Evolutionary conservation across 2,797 vertebrate genomes (phyloP).

Genomic region (Chrosomus eos): DNA sequence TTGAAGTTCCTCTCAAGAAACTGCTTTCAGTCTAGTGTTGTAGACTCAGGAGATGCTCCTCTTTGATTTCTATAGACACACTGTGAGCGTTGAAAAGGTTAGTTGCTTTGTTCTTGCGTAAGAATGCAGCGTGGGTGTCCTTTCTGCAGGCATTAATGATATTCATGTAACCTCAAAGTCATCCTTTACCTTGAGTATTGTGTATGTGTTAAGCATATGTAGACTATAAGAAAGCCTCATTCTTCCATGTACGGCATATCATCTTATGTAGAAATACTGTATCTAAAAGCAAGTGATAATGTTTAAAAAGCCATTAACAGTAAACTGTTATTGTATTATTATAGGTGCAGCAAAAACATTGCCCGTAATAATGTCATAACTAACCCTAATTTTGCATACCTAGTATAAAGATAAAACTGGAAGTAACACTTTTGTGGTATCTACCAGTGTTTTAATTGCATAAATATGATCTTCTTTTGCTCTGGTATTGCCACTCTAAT

Average conservation of each 20-base stretch:
- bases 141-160: not conserved
- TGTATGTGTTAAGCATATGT: not conserved
- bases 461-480: not conserved
- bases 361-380: not conserved
- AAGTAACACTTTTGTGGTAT: not conserved
- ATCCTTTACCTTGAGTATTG: not conserved
- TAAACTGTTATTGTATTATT: conserved; percentile 1
- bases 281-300: not conserved
- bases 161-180: not conserved
- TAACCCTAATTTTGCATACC: no score
- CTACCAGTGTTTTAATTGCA: not conserved
- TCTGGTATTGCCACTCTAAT: not conserved
- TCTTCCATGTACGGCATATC: not conserved
- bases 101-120: not conserved
- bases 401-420: not conserved
- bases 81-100: not conserved
- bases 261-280: not conserved
- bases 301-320: not conserved
- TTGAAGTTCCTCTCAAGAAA: not conserved
- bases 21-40: not conserved
- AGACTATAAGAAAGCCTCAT: not conserved
- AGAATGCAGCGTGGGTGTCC: conserved; percentile 19
- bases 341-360: not conserved
- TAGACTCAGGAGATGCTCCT: not conserved
- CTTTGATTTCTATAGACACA: conserved; percentile 22